Base-by-base conservation (phyloP, 1,140 invertebrate genomes). In the Meloidogyne exigua region DNA sequence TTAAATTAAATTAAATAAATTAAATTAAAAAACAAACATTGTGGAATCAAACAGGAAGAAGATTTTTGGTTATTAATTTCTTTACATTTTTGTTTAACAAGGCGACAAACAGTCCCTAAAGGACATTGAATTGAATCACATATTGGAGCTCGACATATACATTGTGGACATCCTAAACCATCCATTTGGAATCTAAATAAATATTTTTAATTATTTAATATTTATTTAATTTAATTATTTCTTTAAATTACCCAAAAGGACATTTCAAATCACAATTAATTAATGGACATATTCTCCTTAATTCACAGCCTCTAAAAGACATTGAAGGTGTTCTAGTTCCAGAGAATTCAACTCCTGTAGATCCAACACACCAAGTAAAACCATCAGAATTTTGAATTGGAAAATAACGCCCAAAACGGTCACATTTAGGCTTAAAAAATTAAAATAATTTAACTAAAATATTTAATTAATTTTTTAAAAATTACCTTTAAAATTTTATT, bases 301-400 rank as follows among this genome's bases (percentile, higher is more conserved):
- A 39, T 23, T 73, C 72, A 36, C 72, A 73, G 13, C 26, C 57
- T n/a, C 15, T 25, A 49, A 71, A 21, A 44, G 9, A 23, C 0
- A 26, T 44, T 15, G 26, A 62, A 73, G 26, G 23, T 18, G n/a
- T 11, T 42, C 68, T 18, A 64, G 42, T 83, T 26, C 81, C 82
- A 62, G 75, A 39, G 13, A 83, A 79, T 75, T 83, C 82, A 32
- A 49, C 63, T 23, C 82, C 82, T 5, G 28, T 25, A 32, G 18
- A 26, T 74, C 82, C 82, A 21, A 84, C 82, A 78, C 82, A 83
- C 82, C 80, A 83, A 39, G 73, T 69, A 12, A 83, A 62, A 18
- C 82, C 82, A 49, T 76, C 73, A 66, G 75, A 66, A 12, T 39
- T 62, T 75, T 83, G 82, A 63, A 83, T 78, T 67, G 71, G 57